A percentile compares a stretch with the other conserved stretches of the same genome.
phyloP scores from a whole-genome alignment of 2,888 invertebrate species.

The Lycia hirtaria region DNA sequence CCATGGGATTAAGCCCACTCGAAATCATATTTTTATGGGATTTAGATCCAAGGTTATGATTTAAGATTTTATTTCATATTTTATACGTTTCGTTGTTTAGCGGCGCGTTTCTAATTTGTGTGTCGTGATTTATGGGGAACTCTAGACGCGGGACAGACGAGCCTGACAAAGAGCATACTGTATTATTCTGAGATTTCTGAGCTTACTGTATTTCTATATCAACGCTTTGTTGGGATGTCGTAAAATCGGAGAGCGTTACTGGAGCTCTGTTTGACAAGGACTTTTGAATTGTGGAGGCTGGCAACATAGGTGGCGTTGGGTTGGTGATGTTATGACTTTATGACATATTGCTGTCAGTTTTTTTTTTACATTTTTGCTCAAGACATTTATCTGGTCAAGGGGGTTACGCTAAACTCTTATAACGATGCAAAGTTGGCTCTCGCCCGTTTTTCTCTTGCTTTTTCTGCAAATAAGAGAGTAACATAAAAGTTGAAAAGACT shows the following conservation, averaged over 20 bases:
- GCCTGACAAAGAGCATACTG: slow-evolving; percentile 26
- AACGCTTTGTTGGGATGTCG: slow-evolving; percentile 28
- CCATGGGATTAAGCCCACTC: slow-evolving; percentile 76
- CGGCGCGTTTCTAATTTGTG: slow-evolving; percentile 77
- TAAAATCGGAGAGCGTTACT: slow-evolving; percentile 27
- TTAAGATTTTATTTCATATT: slow-evolving; percentile 66
- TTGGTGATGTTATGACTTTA: background rate
- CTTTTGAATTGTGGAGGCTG: slow-evolving; percentile 15
- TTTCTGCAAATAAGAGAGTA: no score
- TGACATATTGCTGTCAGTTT: slow-evolving; percentile 2
- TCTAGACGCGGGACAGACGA: slow-evolving; percentile 75
- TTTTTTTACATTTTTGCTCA: background rate
- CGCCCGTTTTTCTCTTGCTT: no score
- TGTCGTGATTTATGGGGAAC: slow-evolving; percentile 73
- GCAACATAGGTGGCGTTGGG: slow-evolving; percentile 19
- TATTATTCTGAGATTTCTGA: slow-evolving; percentile 21
- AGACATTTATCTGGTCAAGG: no score
- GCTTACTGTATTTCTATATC: slow-evolving; percentile 26
- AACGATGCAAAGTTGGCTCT: no score
- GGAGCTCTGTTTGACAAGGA: slow-evolving; percentile 35
- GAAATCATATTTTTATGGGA: slow-evolving; percentile 83
- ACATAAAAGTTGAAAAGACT: no score
- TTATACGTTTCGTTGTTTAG: slow-evolving; percentile 62
- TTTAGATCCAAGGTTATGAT: slow-evolving; percentile 82
- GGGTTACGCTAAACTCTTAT: no score